Percentiles rank a stretch among this genome's conserved stretches.
phyloP scores from a whole-genome alignment of 2,113 vertebrate genomes.

The Bubo bubo region DNA sequence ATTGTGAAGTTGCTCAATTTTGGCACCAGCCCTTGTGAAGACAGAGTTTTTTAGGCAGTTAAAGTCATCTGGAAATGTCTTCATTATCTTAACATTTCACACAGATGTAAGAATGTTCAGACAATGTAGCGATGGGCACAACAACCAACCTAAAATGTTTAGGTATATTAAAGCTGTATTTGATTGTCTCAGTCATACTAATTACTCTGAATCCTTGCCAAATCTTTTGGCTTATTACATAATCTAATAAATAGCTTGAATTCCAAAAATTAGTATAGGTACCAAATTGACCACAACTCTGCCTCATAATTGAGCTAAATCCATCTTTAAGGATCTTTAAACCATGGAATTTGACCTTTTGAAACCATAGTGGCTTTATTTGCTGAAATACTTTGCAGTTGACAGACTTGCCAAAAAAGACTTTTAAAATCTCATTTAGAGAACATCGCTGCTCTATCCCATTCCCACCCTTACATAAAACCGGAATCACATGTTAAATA shows the following conservation, averaged over 20 bases:
- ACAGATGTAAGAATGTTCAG: neutral
- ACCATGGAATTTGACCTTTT: constrained; percentile 9
- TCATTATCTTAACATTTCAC: neutral
- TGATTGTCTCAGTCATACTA: neutral
- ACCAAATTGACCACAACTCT: neutral
- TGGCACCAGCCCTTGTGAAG: neutral
- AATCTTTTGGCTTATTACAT: neutral
- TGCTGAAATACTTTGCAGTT: constrained; percentile 12
- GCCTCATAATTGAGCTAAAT: neutral
- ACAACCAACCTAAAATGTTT: neutral
- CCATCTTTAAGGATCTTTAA: neutral
- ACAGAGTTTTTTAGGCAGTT: neutral
- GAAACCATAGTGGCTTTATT: neutral
- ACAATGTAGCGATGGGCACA: neutral
- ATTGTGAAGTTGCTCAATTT: neutral
- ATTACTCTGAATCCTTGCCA: neutral
- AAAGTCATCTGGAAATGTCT: neutral
- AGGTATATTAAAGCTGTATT: neutral
- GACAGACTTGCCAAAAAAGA: neutral
- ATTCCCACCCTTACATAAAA: constrained; percentile 6
- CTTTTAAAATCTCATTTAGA: neutral
- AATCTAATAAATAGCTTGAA: neutral
- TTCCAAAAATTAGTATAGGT: neutral
- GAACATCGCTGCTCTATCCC: neutral
- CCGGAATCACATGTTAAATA: neutral